Conservation (phyloP, 1,140 invertebrate species). For the Megalonaias nervosa region DNA sequence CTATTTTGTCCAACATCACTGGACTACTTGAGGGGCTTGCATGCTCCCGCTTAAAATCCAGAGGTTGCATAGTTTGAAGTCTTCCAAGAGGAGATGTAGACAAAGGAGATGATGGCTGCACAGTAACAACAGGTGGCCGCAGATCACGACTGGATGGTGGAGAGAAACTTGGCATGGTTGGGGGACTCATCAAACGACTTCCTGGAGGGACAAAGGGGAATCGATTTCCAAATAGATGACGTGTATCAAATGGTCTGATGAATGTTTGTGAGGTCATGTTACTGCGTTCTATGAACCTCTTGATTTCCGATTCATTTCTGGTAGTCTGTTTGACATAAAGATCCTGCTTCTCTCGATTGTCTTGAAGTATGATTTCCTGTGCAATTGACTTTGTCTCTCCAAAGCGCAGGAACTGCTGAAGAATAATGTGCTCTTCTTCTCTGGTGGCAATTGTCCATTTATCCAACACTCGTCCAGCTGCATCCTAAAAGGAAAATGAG, state of each 20-base stretch:
- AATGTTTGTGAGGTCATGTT: conserved; percentile 66
- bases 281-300: conserved; percentile 75
- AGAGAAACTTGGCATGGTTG: conserved; percentile 51
- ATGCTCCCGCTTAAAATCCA: conserved; percentile 87
- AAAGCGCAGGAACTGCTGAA: conserved; percentile 90
- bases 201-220: conserved; percentile 54
- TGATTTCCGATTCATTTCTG: conserved; percentile 75
- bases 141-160: conserved; percentile 49
- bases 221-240: conserved; percentile 59
- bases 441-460: conserved; percentile 86
- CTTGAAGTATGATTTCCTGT: conserved; percentile 83
- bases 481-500: conserved; percentile 70
- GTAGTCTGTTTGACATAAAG: conserved; percentile 63
- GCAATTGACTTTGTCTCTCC: conserved; percentile 87
- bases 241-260: conserved; percentile 61
- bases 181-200: conserved; percentile 52
- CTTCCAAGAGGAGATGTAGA: conserved; percentile 84
- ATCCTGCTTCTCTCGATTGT: conserved; percentile 68
- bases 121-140: conserved; percentile 55
- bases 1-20: conserved; percentile 50
- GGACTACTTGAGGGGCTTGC: conserved; percentile 66
- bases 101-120: conserved; percentile 63
- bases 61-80: conserved; percentile 93
- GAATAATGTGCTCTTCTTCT: conserved; percentile 88
- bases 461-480: conserved; percentile 81